Evolutionary conservation across 1,140 invertebrate species (phyloP), one percentile per base, ranked within the genome.

Genomic region (Euwallacea fornicatus): DNA sequence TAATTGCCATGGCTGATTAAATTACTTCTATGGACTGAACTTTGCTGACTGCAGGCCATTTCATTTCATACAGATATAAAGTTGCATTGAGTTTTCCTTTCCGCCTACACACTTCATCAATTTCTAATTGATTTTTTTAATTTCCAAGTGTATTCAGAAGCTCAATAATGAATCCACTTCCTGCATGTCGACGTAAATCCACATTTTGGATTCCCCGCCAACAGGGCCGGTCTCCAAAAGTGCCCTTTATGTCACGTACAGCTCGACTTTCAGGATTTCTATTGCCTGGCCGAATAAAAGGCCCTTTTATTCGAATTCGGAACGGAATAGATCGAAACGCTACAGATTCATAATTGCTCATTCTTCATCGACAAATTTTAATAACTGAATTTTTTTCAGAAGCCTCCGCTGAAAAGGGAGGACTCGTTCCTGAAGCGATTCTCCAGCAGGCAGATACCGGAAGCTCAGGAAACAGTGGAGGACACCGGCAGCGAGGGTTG

Each of bases 341-440:
- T 33, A 33, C 21, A 33, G 21, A 2, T 33, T 33, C 21, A 33
- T 33, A 33, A 33, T 33, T 33, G 21, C 46, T 13, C 46, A 50
- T 10, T 50, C 9, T 13, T 50, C 13, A 50, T 50, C 1, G 46
- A 50, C 46, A 50, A 50, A 50, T 50, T 50, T 50, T 50, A 50
- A 50, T 6, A 50, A 13, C 6, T 50, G 6, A 0, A 50, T 64
- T 64, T 59, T 43, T 80, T 76, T 6, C 75, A 91, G 82, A 95
- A 94, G 76, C 90, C 93, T 21, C 89, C 93, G 1, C 83, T 97
- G 72, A 94, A 96, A 78, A 86, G 95, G 59, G 95, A 97, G 83
- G 95, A 98, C 79, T 97, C 95, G 0, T 98, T 98, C 80, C 84
- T 98, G 71, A 94, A 96, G 81, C 86, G 94, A 72, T 98, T 98